phyloP scores from a whole-genome alignment of 2,113 vertebrate genomes.

The Numida meleagris region DNA sequence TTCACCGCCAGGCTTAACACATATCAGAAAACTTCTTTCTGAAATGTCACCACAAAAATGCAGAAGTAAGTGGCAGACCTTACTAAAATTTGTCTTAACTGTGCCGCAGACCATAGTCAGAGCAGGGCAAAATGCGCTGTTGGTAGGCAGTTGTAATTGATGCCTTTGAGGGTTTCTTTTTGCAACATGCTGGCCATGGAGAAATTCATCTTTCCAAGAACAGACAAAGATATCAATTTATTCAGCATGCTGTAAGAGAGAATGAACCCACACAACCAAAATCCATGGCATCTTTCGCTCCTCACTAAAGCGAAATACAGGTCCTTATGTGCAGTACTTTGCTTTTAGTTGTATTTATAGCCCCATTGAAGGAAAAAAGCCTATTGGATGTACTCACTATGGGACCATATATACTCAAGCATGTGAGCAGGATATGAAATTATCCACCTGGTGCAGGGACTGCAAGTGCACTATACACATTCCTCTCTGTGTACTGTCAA shows the following conservation, averaged over 20 bases:
- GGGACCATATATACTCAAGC: constrained; percentile 52
- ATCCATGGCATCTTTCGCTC: constrained; percentile 32
- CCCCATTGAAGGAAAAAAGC: constrained; percentile 43
- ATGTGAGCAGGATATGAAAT: constrained; percentile 30
- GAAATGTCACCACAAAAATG: not conserved
- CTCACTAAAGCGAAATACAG: constrained; percentile 44
- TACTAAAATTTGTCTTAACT: not conserved
- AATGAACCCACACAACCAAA: constrained; percentile 23
- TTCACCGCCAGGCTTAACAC: not conserved
- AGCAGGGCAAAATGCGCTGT: not conserved
- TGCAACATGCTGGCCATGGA: not conserved
- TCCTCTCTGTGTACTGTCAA: constrained; percentile 24
- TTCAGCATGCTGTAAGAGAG: constrained; percentile 13
- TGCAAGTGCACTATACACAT: not conserved
- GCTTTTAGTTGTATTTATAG: constrained; percentile 66
- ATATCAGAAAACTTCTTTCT: not conserved
- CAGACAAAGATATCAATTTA: constrained; percentile 47
- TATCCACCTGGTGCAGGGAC: not conserved
- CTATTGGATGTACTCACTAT: constrained; percentile 25
- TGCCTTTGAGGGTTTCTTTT: not conserved
- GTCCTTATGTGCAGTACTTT: constrained; percentile 52
- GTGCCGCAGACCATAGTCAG: not conserved
- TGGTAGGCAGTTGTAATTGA: not conserved
- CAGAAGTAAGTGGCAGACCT: not conserved
- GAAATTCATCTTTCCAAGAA: constrained; percentile 49